Evolutionary conservation across 2,797 vertebrate genomes (phyloP).

Genomic region (Pseudochaenichthys georgianus): DNA sequence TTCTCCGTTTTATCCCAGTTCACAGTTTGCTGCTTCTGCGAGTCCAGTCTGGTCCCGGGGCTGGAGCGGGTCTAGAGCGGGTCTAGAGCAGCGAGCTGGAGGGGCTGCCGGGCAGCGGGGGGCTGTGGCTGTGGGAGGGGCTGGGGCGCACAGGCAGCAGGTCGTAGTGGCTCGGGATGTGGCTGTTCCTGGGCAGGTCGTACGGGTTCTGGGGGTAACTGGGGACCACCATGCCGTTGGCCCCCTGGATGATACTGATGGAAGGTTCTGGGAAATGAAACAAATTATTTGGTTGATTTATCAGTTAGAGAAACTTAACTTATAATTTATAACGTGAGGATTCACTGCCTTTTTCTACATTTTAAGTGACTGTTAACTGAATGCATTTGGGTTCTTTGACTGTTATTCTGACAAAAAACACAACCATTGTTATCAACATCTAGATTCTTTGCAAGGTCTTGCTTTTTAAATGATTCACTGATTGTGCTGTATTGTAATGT

Average conservation of each 20-base stretch:
- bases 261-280: slow-evolving; percentile 89
- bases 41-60: slow-evolving; percentile 7
- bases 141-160: slow-evolving; percentile 93
- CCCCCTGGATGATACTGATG: slow-evolving; percentile 89
- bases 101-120: slow-evolving; percentile 87
- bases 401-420: too few relatives aligned
- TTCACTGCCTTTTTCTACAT: too few relatives aligned
- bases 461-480: too few relatives aligned
- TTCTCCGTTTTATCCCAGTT: background rate
- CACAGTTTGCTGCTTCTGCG: slow-evolving; percentile 20
- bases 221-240: slow-evolving; percentile 79
- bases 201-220: slow-evolving; percentile 93
- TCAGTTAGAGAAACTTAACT: too few relatives aligned
- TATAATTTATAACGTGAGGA: too few relatives aligned
- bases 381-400: too few relatives aligned
- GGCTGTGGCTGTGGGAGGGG: slow-evolving; percentile 82
- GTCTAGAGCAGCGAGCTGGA: slow-evolving; percentile 88
- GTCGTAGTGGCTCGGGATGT: slow-evolving; percentile 97
- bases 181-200: slow-evolving; percentile 95
- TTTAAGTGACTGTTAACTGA: too few relatives aligned
- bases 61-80: slow-evolving; percentile 59
- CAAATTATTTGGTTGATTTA: background rate
- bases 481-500: too few relatives aligned
- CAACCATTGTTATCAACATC: too few relatives aligned
- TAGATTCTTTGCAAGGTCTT: too few relatives aligned